Base-by-base conservation (phyloP, 2,797 vertebrate genomes). In the Kryptolebias ocellatus region DNA sequence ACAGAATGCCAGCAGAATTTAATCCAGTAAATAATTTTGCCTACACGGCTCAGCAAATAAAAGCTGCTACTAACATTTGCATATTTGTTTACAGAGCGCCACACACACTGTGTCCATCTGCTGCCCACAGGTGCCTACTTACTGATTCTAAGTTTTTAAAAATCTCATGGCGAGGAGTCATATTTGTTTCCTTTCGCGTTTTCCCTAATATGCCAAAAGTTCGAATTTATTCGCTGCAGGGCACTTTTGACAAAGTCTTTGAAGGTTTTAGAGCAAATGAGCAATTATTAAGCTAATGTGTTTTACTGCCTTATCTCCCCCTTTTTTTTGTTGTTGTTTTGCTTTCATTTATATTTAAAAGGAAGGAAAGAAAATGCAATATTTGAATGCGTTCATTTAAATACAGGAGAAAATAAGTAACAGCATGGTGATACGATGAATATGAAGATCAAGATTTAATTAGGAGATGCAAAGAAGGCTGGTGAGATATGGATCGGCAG, bases 1-100 rank as follows among this genome's bases (percentile, higher is more conserved):
- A 46, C 44, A n/a, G 45, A 45, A 15, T 16, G 15, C 9, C 18
- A 51, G 18, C 50, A 11, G 20, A 51, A 12, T 14, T 27, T 14
- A 51, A 51, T 51, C 50, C 4, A 12, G 20, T 14, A 24, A 27
- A 27, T 51, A 27, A 46, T 46, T n/a, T n/a, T 17, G 15, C 17
- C 16, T 5, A 67, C 52, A 67, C 27, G 60, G 45, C 65, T 68
- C 47, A 64, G 71, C 59, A 79, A 76, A 71, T 60, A 47, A 10
- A 78, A 2, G 34, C 55, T 46, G 53, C 18, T 5, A n/a, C 60
- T 54, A 67, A 81, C 34, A 60, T 27, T 39, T 60, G 37, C 24
- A 29, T 0, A 6, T 55, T 64, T 34, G 59, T 46, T 46, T 46
- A 15, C 15, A 44, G 11, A 44, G 12, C 42, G 15, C 10, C 15